A percentile compares a stretch with the other conserved stretches of the same genome.
These are phyloP conservation scores for Catamblyrhynchus diadema DNA, from an alignment of 2,797 vertebrate genomes.

Conservation along the genomic window DNA sequence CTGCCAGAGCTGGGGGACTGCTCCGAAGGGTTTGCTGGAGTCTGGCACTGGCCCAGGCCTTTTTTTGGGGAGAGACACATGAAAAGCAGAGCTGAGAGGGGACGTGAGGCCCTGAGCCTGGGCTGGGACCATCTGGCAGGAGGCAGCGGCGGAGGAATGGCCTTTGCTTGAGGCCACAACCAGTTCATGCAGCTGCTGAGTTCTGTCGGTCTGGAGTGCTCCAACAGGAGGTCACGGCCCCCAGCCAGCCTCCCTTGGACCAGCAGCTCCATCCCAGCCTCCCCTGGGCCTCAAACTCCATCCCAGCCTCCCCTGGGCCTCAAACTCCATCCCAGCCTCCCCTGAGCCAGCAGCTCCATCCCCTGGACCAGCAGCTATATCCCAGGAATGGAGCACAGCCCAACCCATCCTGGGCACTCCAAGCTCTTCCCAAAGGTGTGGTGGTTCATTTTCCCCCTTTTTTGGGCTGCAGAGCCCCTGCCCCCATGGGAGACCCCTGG, in stretches of 20 bases:
- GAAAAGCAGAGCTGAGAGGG: constrained; percentile 9
- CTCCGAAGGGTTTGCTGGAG: not conserved
- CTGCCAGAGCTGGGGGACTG: constrained; percentile 1
- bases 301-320: not conserved
- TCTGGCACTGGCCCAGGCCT: not conserved
- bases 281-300: not conserved
- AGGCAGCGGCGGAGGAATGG: not conserved
- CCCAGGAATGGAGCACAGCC: not conserved
- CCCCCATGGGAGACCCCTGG: not conserved
- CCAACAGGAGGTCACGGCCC: not conserved
- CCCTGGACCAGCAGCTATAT: not conserved
- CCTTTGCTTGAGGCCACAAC: constrained; percentile 3
- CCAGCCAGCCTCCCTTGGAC: not conserved
- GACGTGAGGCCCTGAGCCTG: not conserved
- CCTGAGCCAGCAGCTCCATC: too few relatives aligned
- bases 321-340: not conserved
- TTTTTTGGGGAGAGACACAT: not conserved
- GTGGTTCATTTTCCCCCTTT: not conserved
- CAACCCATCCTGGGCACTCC: not conserved
- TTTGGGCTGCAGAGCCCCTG: not conserved
- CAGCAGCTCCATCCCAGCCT: not conserved
- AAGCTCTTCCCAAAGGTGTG: not conserved
- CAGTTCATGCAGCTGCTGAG: not conserved
- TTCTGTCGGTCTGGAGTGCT: not conserved
- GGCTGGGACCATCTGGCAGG: not conserved